A percentile compares a stretch with the other conserved stretches of the same genome.
Evolutionary conservation across 1,140 invertebrate species (phyloP).

Genomic region (Rhynchophorus ferrugineus): DNA sequence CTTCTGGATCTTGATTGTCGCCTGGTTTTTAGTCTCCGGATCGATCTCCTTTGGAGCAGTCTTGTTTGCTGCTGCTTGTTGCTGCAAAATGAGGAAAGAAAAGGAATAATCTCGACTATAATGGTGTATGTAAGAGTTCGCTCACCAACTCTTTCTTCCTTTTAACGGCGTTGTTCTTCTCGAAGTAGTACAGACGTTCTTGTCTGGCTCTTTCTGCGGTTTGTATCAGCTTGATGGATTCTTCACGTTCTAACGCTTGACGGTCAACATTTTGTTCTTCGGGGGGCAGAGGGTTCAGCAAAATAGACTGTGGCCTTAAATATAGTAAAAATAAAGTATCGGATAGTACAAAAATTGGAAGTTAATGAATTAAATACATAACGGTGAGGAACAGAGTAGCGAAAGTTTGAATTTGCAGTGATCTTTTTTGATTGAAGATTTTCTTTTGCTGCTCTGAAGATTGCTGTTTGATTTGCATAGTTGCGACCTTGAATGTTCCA

Average conservation of each 20-base stretch:
- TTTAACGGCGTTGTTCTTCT: conserved; percentile 31
- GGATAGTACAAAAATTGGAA: no score
- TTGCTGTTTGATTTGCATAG: no score
- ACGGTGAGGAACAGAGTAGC: no score
- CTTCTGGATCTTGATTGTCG: conserved; percentile 44
- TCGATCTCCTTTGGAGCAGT: conserved; percentile 7
- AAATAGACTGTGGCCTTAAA: not conserved
- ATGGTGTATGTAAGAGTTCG: no score
- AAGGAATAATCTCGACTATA: no score
- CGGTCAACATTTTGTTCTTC: not conserved
- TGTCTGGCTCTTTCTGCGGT: conserved; percentile 48
- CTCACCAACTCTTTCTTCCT: conserved; percentile 7
- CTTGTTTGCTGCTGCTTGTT: conserved; percentile 14
- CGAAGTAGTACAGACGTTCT: conserved; percentile 44
- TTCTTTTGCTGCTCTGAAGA: no score
- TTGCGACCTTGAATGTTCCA: no score
- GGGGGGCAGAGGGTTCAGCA: not conserved
- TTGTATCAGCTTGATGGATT: conserved; percentile 44
- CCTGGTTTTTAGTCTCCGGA: conserved; percentile 21
- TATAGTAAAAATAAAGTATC: not conserved
- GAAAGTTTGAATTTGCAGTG: no score
- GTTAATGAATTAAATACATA: no score
- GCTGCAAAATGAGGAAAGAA: no score
- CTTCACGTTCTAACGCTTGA: conserved; percentile 10
- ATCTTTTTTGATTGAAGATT: no score